phyloP scores from a whole-genome alignment of 2,797 vertebrate species.

The Telmatherina bonti region DNA sequence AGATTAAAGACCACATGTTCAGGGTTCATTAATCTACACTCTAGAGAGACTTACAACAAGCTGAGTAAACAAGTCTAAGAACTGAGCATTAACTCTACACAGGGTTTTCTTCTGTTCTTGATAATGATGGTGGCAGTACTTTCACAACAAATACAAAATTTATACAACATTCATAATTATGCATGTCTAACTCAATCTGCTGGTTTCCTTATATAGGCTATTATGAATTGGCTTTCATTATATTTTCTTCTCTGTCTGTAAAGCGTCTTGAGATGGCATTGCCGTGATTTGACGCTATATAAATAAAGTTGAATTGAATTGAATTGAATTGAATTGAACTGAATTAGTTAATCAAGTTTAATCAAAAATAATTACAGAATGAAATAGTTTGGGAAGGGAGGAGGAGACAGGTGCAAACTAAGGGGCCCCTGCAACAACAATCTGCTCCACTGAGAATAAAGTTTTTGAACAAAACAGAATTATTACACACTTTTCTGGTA shows the following conservation, averaged over 20 bases:
- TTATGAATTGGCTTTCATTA: too few species aligned
- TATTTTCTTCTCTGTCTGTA: too few species aligned
- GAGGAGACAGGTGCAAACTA: conserved; percentile 1
- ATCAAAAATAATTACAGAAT: neutral
- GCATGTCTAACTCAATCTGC: too few species aligned
- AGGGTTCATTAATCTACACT: conserved; percentile 34
- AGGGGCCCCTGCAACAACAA: conserved; percentile 21
- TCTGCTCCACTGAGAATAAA: conserved; percentile 16
- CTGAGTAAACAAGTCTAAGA: conserved; percentile 40
- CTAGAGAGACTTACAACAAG: conserved; percentile 18
- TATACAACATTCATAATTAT: neutral
- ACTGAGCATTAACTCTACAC: conserved; percentile 13
- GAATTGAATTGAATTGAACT: too few species aligned
- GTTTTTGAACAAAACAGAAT: conserved; percentile 20
- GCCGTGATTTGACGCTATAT: too few species aligned
- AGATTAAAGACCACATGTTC: conserved; percentile 6
- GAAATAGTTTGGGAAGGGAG: neutral
- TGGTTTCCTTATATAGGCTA: too few species aligned
- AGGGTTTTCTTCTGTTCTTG: conserved; percentile 1
- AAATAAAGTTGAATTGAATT: too few species aligned
- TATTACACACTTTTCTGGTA: neutral
- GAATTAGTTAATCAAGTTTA: neutral
- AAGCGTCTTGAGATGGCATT: too few species aligned
- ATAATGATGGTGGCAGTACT: conserved; percentile 6
- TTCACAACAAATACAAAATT: neutral